Base-by-base conservation (phyloP, 23 tunicate genomes). In the Trididemnum nubilum region DNA sequence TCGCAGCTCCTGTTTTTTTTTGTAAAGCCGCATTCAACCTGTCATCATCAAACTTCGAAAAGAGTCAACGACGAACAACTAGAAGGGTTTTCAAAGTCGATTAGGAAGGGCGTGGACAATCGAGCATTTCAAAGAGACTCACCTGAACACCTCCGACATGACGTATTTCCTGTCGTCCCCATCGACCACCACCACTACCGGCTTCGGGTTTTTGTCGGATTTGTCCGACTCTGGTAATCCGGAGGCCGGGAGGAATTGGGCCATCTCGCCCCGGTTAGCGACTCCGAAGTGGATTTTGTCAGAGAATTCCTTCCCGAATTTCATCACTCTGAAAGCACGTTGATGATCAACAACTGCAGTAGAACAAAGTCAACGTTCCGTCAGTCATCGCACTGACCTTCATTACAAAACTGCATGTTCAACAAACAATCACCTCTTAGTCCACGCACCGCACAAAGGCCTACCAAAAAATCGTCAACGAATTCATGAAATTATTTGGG, bases 141-240 rank as follows among this genome's bases (percentile, higher is more conserved):
- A 92, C 97, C 63, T 64, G 87, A 96, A 90, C 35, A 51, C 76
- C 12, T 84, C 86, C 0, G 79, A 35, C 99, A 96, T 96, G 49
- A 91, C 67, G 83, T 63, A 96, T 76, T 96, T 96, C 65, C 84
- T 87, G 64, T 91, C 99, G 0, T 71, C 63, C 2, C 34, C 39
- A 64, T 87, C 99, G 29, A 84, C 0, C 2, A 96, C 38, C 4
- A 96, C 88, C 21, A 91, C 88, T 9, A 84, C 89, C 26, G 97
- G 97, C 34, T 76, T 82, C 0, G 76, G 80, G n/a, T 34, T 35
- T 36, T 81, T 74, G 59, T 71, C 76, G 70, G 37, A 58, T 25
- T 51, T 76, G 40, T 81, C 90, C 4, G 72, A 29, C 31, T 78
- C 88, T 22, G 83, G 80, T 4, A 87, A 82, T 24, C 87, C 97